Conservation (phyloP, 2,113 vertebrate genomes). For the Micromys minutus region DNA sequence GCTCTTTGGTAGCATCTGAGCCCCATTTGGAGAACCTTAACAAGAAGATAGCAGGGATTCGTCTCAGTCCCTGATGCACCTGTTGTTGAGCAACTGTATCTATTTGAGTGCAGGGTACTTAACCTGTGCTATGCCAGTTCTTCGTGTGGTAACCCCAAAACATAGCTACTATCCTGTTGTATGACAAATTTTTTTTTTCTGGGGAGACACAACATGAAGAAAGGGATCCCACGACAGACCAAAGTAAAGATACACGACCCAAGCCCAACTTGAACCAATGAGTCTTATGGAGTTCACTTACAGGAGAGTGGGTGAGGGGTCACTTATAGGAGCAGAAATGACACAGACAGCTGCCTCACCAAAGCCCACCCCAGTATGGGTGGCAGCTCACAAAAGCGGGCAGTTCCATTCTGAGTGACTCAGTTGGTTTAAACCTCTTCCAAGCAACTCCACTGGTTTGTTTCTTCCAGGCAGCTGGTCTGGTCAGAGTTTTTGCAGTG, state of each 20-base stretch:
- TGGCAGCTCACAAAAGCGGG: background rate
- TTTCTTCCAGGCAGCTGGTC: background rate
- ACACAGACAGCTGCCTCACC: background rate
- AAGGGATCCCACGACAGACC: background rate
- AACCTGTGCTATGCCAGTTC: accelerated
- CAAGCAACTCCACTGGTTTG: background rate
- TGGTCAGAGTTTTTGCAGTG: background rate
- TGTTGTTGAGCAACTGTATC: background rate
- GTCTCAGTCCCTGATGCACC: background rate
- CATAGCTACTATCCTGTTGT: background rate
- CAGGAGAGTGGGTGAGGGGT: background rate
- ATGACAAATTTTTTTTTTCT: background rate
- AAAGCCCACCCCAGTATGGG: background rate
- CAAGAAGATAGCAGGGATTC: background rate
- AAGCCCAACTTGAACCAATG: background rate
- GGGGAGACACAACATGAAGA: background rate
- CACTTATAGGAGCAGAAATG: background rate
- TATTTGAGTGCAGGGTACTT: too few relatives aligned
- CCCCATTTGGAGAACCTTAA: background rate
- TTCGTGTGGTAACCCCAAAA: accelerated
- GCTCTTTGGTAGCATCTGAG: background rate
- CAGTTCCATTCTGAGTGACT: background rate
- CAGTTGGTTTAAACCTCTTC: background rate
- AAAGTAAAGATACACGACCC: background rate
- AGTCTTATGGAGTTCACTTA: background rate